Conservation (phyloP, 1,140 invertebrate genomes). For the Agrypnia vestita region DNA sequence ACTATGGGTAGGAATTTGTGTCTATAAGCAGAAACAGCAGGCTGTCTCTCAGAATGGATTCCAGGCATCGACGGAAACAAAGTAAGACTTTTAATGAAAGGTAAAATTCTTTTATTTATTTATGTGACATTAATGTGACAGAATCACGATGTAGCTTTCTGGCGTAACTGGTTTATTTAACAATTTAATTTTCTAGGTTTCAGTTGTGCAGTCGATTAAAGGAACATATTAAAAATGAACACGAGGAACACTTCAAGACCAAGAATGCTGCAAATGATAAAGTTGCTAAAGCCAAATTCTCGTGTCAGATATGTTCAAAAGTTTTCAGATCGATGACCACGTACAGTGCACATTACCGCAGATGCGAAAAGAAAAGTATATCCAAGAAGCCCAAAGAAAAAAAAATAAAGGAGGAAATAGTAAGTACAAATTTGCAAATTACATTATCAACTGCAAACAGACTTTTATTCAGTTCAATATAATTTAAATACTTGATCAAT, state of each 20-base stretch:
- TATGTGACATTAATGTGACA: too few relatives aligned
- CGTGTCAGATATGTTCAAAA: conserved; percentile 50
- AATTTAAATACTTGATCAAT: too few relatives aligned
- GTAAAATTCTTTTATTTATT: too few relatives aligned
- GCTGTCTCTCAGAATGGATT: too few relatives aligned
- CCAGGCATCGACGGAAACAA: too few relatives aligned
- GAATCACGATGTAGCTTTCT: too few relatives aligned
- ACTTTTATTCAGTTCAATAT: background rate
- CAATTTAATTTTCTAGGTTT: conserved; percentile 12
- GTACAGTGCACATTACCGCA: conserved; percentile 35
- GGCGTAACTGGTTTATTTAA: background rate
- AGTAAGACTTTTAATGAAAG: too few relatives aligned
- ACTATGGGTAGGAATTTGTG: too few relatives aligned
- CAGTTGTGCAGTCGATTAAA: conserved; percentile 32
- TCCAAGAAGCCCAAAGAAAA: conserved; percentile 40
- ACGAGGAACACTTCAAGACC: conserved; percentile 2
- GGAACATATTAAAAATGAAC: conserved; percentile 48
- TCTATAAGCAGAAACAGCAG: too few relatives aligned
- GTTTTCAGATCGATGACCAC: conserved; percentile 45
- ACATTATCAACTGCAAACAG: background rate
- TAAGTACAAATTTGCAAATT: conserved; percentile 16
- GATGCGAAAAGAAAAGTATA: conserved; percentile 46
- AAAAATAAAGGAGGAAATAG: conserved; percentile 46
- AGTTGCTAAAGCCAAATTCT: conserved; percentile 33
- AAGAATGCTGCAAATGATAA: background rate